A percentile compares a stretch with the other conserved stretches of the same genome.
Evolutionary conservation across 35 echinoderm and acorn worm genomes (phyloP).

Genomic region (Apostichopus parvimensis): DNA sequence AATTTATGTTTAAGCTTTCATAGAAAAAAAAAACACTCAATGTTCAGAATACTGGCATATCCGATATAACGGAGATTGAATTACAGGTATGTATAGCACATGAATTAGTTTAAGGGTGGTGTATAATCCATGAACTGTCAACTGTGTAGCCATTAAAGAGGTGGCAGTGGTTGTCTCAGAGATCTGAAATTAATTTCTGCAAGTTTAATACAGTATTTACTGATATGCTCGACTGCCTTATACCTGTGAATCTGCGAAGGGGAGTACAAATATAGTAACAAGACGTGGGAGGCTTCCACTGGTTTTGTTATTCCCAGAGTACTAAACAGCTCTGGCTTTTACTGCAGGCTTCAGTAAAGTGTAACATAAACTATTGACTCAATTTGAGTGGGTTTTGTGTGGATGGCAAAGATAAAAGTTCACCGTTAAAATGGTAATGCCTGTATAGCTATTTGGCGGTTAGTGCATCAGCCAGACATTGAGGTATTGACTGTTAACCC

Average conservation of each 20-base stretch:
- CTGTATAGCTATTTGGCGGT: neutral
- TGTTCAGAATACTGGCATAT: neutral
- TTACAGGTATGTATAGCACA: neutral
- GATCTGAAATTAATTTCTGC: slow-evolving; percentile 6
- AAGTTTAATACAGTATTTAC: neutral
- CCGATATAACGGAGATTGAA: neutral
- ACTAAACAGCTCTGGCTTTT: neutral
- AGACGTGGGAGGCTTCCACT: slow-evolving; percentile 24
- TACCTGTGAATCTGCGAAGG: neutral
- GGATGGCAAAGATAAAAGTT: neutral
- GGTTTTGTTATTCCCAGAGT: neutral
- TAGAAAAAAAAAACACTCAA: too few relatives aligned
- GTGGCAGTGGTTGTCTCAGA: neutral
- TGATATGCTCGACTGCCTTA: slow-evolving; percentile 1
- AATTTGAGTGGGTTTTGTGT: neutral
- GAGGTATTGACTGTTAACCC: too few relatives aligned
- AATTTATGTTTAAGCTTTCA: too few relatives aligned
- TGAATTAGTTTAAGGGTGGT: neutral
- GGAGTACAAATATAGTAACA: slow-evolving; percentile 21
- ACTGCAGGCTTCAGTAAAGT: neutral
- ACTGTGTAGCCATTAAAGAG: neutral
- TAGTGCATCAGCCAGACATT: neutral
- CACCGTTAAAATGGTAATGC: neutral
- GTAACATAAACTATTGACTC: neutral
- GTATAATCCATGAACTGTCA: neutral